Conservation (phyloP, 2,113 vertebrate species). For the Eurystomus gularis region DNA sequence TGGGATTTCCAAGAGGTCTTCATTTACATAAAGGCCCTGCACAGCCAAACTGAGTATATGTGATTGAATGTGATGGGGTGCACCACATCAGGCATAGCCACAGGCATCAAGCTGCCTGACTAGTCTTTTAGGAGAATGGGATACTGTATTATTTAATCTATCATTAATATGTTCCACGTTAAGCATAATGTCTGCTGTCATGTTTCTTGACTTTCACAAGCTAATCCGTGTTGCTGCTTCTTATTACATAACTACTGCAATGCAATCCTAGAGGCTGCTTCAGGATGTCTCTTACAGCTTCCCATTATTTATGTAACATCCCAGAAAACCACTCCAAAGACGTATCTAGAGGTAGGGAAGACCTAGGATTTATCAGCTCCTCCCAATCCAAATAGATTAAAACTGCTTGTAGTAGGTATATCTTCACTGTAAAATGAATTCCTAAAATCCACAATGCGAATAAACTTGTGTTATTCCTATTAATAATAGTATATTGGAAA, state of each 20-base stretch:
- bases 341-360: background rate
- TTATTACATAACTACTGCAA: constrained; percentile 32
- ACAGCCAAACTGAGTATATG: background rate
- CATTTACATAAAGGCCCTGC: background rate
- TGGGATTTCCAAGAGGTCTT: background rate
- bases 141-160: constrained; percentile 36
- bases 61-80: background rate
- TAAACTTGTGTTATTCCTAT: background rate
- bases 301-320: background rate
- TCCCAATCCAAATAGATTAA: background rate
- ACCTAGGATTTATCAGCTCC: background rate
- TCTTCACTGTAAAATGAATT: background rate
- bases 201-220: constrained; percentile 16
- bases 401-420: background rate
- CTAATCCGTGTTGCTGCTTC: background rate
- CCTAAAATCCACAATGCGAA: background rate
- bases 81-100: background rate
- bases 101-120: background rate
- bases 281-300: background rate
- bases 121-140: background rate
- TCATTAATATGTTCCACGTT: constrained; percentile 32
- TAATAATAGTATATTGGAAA: background rate
- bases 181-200: constrained; percentile 38
- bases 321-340: background rate
- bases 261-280: background rate